phyloP scores from a whole-genome alignment of 2,113 vertebrate genomes.

The Dunckerocampus dactyliophorus region DNA sequence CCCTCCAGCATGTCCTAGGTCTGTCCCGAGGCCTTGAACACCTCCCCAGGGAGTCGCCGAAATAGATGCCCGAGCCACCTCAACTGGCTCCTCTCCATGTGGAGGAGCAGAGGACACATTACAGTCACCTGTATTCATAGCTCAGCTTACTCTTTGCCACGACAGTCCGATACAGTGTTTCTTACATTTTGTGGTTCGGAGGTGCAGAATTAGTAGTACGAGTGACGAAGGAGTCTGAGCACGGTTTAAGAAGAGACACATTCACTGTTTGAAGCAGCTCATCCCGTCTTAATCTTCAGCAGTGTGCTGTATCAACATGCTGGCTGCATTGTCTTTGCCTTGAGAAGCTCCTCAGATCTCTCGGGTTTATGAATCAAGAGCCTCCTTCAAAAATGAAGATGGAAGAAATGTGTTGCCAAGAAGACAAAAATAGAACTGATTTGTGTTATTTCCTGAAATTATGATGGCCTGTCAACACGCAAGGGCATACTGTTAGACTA shows the following conservation, averaged over 20 bases:
- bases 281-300: conserved; percentile 1
- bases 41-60: too few relatives aligned
- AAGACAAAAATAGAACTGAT: conserved; percentile 28
- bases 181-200: too few relatives aligned
- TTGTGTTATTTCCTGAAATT: conserved; percentile 33
- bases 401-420: conserved; percentile 26
- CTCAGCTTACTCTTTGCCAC: too few relatives aligned
- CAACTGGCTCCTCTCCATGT: too few relatives aligned
- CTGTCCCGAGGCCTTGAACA: too few relatives aligned
- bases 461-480: conserved; percentile 28
- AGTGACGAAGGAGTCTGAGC: neutral
- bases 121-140: too few relatives aligned
- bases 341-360: conserved; percentile 25
- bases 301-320: conserved; percentile 12
- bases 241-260: neutral
- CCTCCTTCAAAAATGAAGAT: conserved; percentile 17
- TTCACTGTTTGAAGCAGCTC: conserved; percentile 9
- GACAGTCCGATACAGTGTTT: too few relatives aligned
- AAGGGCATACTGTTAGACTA: conserved; percentile 17
- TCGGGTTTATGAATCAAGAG: conserved; percentile 12
- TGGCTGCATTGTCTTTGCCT: conserved; percentile 13
- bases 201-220: too few relatives aligned
- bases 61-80: too few relatives aligned
- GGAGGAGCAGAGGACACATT: too few relatives aligned
- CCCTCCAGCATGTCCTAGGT: too few relatives aligned